A percentile compares a stretch with the other conserved stretches of the same genome.
Conservation (phyloP, 2,888 invertebrate genomes). For the Nemotelus pantherinus region DNA sequence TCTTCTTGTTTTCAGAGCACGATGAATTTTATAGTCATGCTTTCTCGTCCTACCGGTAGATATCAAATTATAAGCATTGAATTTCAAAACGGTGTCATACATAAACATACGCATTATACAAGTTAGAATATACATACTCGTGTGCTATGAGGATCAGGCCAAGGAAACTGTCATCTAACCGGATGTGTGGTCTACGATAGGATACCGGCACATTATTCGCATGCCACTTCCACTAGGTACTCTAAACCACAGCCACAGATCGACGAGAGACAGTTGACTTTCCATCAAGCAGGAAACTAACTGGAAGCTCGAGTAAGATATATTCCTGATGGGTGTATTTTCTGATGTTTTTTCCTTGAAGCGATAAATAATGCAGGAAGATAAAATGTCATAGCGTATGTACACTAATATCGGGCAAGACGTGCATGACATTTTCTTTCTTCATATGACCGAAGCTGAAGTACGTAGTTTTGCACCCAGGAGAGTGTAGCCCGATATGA, state of each 20-base stretch:
- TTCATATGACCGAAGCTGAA: too few relatives aligned
- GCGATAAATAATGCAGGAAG: not conserved
- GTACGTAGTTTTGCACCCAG: too few relatives aligned
- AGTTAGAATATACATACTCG: too few relatives aligned
- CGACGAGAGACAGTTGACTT: not conserved
- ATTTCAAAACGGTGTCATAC: too few relatives aligned
- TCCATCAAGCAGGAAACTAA: not conserved
- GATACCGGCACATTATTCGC: not conserved
- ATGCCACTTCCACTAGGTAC: not conserved
- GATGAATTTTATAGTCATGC: too few relatives aligned
- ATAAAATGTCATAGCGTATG: not conserved
- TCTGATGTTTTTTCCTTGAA: not conserved
- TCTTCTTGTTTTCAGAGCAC: too few relatives aligned
- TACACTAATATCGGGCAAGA: not conserved
- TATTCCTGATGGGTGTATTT: not conserved
- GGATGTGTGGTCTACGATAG: not conserved
- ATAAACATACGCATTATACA: too few relatives aligned
- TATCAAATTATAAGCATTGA: too few relatives aligned
- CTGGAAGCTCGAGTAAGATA: not conserved
- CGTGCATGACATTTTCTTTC: not conserved
- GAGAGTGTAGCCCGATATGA: too few relatives aligned
- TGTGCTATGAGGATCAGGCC: too few relatives aligned
- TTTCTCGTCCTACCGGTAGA: too few relatives aligned
- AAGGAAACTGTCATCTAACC: not conserved
- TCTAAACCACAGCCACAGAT: not conserved